Evolutionary conservation across 2,113 vertebrate species (phyloP), one percentile per base, ranked within the genome.

Genomic region (Platycercus adscitus): DNA sequence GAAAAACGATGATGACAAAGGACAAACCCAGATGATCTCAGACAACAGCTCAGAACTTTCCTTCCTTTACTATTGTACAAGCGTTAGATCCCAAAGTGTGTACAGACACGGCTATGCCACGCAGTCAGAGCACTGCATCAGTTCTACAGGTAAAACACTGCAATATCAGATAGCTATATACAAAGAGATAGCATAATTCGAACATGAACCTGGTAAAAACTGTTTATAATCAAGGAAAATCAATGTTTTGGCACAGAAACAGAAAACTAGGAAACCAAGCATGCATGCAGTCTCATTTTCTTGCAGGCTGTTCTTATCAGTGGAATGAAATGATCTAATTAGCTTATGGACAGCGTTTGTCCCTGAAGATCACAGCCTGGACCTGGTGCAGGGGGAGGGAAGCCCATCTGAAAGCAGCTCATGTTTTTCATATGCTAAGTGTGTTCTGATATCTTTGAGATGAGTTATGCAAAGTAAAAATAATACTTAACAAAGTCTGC

Each of bases 271-370:
- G 78, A 94, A 94, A 55, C 16, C 43, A 90, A 88, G 88, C 26
- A 49, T 39, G 47, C 56, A 17, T 71, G 44, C 72, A 84, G 60
- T 68, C 47, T 93, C 58, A 53, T 88, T 91, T 93, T 95, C 65
- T 93, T 86, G 7, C 64, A 88, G 88, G 60, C 72, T 86, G 25
- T 89, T 95, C 0, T 0, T 89, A 85, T 87, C 89, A 84, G 53
- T 77, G 56, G 64, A 95, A 93, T 55, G 88, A 96, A 95, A 81
- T 92, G 46, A 92, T 97, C 60, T 84, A 78, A 95, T 90, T 96
- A 93, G 35, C 71, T 84, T 84, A 75, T 90, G 82, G 90, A 68
- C 61, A 78, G 26, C 26, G 24, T 86, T 73, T 72, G 60, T 91
- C 85, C 79, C 94, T 64, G 49, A 88, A 88, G 94, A 95, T 71